These are phyloP conservation scores for Pitangus sulphuratus DNA, from an alignment of 2,797 vertebrate species.

Conservation along the genomic window DNA sequence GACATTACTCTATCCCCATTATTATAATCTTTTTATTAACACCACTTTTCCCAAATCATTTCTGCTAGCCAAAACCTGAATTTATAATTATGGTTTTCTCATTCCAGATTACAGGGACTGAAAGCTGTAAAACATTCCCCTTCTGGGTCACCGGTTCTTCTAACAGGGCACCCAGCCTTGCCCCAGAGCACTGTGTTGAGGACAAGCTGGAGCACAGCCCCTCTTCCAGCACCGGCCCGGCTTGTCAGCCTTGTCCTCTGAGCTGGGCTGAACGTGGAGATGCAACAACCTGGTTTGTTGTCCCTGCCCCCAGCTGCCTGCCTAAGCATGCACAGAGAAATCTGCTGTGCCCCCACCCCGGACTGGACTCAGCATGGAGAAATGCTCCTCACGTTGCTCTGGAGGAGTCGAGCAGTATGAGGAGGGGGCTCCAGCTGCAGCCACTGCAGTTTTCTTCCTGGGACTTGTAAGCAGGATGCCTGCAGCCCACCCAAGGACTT, in stretches of 20 bases:
- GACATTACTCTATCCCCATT: not conserved
- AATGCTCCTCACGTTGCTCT: not conserved
- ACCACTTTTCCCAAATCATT: not conserved
- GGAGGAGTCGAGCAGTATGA: accelerated
- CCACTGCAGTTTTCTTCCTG: not conserved
- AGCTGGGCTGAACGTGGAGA: not conserved
- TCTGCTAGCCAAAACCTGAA: not conserved
- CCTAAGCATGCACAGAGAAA: not conserved
- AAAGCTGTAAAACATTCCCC: not conserved
- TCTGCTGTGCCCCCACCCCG: not conserved
- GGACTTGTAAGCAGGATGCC: accelerated
- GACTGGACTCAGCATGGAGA: accelerated
- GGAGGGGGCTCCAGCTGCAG: not conserved
- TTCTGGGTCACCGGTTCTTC: not conserved
- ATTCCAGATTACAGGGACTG: not conserved
- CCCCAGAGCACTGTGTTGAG: not conserved
- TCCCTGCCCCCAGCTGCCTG: not conserved
- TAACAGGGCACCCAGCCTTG: not conserved
- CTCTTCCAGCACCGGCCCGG: accelerated
- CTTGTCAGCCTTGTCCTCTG: not conserved
- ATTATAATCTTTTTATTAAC: not conserved
- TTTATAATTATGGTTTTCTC: not conserved
- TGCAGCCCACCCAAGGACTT: not conserved
- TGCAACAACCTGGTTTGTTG: accelerated
- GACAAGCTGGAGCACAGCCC: not conserved